phyloP scores from a whole-genome alignment of 2,797 vertebrate species.

The Acanthurus lineatus region DNA sequence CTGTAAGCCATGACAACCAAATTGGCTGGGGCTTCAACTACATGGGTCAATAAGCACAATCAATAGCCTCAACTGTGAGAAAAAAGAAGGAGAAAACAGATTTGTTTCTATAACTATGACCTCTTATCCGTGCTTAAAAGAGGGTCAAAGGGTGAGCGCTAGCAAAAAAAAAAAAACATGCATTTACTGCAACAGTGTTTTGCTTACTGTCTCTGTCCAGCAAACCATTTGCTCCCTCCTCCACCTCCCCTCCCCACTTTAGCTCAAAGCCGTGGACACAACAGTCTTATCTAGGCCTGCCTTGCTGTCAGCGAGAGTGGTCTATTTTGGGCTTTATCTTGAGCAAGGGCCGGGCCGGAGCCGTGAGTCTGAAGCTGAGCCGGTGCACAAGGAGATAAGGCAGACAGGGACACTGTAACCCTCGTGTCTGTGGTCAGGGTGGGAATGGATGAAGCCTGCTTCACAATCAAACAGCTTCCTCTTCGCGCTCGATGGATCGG shows the following conservation, averaged over 20 bases:
- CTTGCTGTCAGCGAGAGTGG: constrained; percentile 80
- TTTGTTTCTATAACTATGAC: constrained; percentile 51
- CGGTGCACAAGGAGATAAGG: constrained; percentile 80
- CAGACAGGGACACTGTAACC: constrained; percentile 81
- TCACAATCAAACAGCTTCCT: constrained; percentile 77
- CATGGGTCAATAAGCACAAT: constrained; percentile 79
- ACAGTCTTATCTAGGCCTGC: constrained; percentile 80
- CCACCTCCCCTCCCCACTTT: constrained; percentile 28
- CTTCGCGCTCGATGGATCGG: constrained; percentile 63
- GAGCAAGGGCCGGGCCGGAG: constrained; percentile 63
- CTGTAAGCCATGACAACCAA: constrained; percentile 66
- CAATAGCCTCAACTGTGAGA: constrained; percentile 66
- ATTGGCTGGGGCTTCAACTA: constrained; percentile 67
- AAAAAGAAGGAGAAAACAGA: constrained; percentile 40
- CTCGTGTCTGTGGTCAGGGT: constrained; percentile 78
- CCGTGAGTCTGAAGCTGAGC: constrained; percentile 71
- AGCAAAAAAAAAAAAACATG: constrained; percentile 36
- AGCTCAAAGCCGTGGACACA: constrained; percentile 74
- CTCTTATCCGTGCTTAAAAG: constrained; percentile 62
- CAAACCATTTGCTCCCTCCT: constrained; percentile 15
- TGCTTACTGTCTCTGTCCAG: constrained; percentile 32
- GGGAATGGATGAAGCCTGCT: constrained; percentile 70
- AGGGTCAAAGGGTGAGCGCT: constrained; percentile 60
- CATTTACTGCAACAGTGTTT: constrained; percentile 56
- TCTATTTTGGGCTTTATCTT: constrained; percentile 86